phyloP scores from a whole-genome alignment of 2,113 vertebrate genomes.

The Sebastes fasciatus region DNA sequence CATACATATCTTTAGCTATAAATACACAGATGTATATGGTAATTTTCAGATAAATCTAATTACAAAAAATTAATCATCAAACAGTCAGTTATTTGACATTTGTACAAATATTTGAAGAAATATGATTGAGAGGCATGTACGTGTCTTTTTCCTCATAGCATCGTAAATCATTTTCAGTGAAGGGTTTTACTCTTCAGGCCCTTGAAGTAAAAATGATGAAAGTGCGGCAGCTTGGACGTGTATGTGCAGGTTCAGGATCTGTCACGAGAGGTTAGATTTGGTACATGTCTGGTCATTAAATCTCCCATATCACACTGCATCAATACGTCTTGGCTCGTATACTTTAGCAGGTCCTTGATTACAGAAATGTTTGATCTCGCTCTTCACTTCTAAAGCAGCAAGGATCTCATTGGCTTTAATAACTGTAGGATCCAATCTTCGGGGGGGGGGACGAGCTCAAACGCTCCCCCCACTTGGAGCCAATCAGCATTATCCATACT shows the following conservation, averaged over 20 bases:
- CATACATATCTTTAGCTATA: conserved; percentile 1
- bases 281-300: conserved; percentile 62
- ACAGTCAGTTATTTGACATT: conserved; percentile 18
- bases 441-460: conserved; percentile 35
- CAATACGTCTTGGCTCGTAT: conserved; percentile 42
- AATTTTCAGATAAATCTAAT: conserved; percentile 7
- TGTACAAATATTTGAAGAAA: conserved; percentile 39
- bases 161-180: conserved; percentile 49
- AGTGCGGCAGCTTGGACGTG: conserved; percentile 52
- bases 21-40: conserved; percentile 11
- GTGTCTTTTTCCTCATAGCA: conserved; percentile 16
- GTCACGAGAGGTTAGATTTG: conserved; percentile 41
- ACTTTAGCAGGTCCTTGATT: conserved; percentile 55
- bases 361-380: conserved; percentile 70
- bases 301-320: conserved; percentile 29
- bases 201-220: conserved; percentile 64
- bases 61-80: conserved; percentile 10
- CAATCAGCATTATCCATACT: conserved; percentile 63
- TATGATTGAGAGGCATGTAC: not conserved
- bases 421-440: conserved; percentile 61
- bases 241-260: conserved; percentile 56
- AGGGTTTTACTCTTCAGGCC: conserved; percentile 42
- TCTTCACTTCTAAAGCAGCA: conserved; percentile 38
- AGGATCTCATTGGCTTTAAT: conserved; percentile 66
- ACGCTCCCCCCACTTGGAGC: conserved; percentile 30